These are phyloP conservation scores for Pheosia gnoma DNA, from an alignment of 2,888 invertebrate species.

Conservation along the genomic window DNA sequence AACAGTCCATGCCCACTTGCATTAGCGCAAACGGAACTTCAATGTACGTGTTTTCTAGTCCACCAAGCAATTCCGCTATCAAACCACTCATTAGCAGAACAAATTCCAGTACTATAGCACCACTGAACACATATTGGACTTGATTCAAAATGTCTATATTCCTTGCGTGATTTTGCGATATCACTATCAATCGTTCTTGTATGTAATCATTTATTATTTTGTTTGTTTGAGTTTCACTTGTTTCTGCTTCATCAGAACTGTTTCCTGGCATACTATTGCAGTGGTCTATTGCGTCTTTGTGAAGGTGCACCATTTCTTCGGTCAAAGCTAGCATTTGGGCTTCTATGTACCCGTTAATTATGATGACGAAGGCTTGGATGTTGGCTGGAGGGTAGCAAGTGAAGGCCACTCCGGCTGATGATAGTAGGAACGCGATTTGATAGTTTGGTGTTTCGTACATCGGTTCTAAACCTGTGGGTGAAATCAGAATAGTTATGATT, in stretches of 20 bases:
- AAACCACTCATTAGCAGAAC: conserved; percentile 44
- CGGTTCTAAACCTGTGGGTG: conserved; percentile 58
- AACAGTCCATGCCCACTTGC: conserved; percentile 50
- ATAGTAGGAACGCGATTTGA: conserved; percentile 46
- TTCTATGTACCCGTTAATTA: conserved; percentile 58
- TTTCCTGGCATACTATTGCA: conserved; percentile 32
- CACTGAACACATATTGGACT: conserved; percentile 44
- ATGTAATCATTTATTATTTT: conserved; percentile 23
- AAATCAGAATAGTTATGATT: not conserved
- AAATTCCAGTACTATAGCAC: conserved; percentile 53
- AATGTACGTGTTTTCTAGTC: conserved; percentile 53
- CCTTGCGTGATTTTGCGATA: conserved; percentile 25
- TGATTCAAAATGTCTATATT: conserved; percentile 42
- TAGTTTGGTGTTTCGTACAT: conserved; percentile 59
- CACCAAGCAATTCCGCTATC: conserved; percentile 53
- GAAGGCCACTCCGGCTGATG: conserved; percentile 33
- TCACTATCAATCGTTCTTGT: conserved; percentile 18
- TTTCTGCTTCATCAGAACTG: conserved; percentile 1
- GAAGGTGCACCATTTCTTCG: conserved; percentile 52
- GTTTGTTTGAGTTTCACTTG: conserved; percentile 4
- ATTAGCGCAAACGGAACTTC: conserved; percentile 52
- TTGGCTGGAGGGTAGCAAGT: conserved; percentile 50
- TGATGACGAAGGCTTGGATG: conserved; percentile 53
- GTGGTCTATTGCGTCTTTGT: conserved; percentile 49
- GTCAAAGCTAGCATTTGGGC: conserved; percentile 59